Conservation (phyloP, 2,113 vertebrate genomes). For the Scartelaos histophorus region DNA sequence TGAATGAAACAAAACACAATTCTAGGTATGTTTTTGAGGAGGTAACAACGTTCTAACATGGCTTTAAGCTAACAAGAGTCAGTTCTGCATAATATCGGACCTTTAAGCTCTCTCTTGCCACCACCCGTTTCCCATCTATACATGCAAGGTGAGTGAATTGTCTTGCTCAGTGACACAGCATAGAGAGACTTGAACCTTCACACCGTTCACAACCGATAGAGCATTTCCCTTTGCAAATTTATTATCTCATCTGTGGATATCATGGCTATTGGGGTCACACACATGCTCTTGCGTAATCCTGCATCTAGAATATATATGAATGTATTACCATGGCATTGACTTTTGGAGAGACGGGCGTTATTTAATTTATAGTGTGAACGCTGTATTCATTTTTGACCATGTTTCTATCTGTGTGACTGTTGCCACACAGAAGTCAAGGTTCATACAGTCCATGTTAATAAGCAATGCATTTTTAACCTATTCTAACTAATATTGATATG, state of each 20-base stretch:
- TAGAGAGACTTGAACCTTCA: too few species aligned
- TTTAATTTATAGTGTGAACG: constrained; percentile 37
- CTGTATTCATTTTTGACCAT: constrained; percentile 26
- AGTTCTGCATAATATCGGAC: too few species aligned
- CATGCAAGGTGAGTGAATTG: too few species aligned
- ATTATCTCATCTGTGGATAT: constrained; percentile 10
- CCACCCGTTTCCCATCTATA: too few species aligned
- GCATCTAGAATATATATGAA: constrained; percentile 47
- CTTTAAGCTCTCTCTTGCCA: too few species aligned
- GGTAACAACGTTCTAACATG: too few species aligned
- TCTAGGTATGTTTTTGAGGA: too few species aligned
- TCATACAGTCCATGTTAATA: constrained; percentile 41
- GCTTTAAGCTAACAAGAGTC: too few species aligned
- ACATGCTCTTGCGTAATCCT: constrained; percentile 2
- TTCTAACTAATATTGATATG: constrained; percentile 47
- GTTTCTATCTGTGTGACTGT: constrained; percentile 31
- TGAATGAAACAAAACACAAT: too few species aligned
- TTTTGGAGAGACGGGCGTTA: constrained; percentile 23
- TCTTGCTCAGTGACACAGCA: too few species aligned
- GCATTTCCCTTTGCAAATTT: background rate
- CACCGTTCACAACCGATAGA: background rate
- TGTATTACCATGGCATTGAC: constrained; percentile 52
- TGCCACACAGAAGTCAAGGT: constrained; percentile 48
- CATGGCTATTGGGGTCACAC: background rate
- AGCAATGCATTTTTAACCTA: constrained; percentile 24